phyloP scores from a whole-genome alignment of 1,140 invertebrate genomes.

The Rhynchophorus ferrugineus region DNA sequence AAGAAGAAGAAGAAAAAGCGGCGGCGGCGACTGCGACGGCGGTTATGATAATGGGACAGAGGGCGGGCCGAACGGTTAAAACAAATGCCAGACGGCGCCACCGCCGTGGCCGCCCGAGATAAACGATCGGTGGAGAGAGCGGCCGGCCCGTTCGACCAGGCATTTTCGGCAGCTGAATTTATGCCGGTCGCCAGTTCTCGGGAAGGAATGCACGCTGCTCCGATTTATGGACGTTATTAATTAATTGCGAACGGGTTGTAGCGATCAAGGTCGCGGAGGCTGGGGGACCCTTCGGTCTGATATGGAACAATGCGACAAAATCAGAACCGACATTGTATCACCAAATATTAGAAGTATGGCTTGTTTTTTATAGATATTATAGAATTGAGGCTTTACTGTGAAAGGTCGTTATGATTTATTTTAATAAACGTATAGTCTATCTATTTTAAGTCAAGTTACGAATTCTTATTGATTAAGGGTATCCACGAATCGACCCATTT shows the following conservation, averaged over 20 bases:
- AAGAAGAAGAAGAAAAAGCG: slow-evolving; percentile 7
- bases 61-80: slow-evolving; percentile 33
- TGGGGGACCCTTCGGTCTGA: no score
- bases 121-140: slow-evolving; percentile 24
- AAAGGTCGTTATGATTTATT: no score
- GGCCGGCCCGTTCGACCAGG: background rate
- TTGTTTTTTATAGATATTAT: no score
- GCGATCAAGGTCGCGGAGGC: no score
- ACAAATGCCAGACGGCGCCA: slow-evolving; percentile 37
- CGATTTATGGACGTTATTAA: slow-evolving; percentile 20
- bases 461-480: no score
- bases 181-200: slow-evolving; percentile 15
- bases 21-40: slow-evolving; percentile 3
- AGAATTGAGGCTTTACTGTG: no score
- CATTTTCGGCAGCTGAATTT: slow-evolving; percentile 21
- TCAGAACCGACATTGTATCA: no score
- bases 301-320: no score
- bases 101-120: slow-evolving; percentile 30
- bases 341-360: no score
- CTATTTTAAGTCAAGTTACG: no score
- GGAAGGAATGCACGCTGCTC: slow-evolving; percentile 17
- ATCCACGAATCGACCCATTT: no score
- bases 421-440: no score
- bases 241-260: slow-evolving; percentile 7
- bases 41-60: slow-evolving; percentile 36